Base-by-base conservation (phyloP, 2,888 invertebrate species). In the Ramazzottius varieornatus region DNA sequence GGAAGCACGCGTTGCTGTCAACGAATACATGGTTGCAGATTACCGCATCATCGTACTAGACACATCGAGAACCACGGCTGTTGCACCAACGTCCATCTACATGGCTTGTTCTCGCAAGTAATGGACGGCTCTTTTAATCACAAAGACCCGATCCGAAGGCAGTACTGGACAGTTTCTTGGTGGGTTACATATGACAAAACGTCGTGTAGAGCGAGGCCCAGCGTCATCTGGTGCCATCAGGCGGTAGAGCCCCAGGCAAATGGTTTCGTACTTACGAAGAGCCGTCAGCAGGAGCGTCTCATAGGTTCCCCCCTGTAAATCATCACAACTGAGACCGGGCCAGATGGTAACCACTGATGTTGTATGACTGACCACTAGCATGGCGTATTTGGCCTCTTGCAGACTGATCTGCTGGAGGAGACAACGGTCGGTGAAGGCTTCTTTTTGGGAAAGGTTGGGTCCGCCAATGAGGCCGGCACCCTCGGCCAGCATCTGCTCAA, bases 401-500 rank as follows among this genome's bases (percentile, higher is more conserved):
- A 54, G 8, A 24, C 29, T 29, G 54, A 54, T 54, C 24, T 32
- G 33, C 33, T 40, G 2, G 13, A 32, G 20, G 33, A 32, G 24
- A 63, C 67, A 68, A 66, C 24, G 46, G 54, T 63, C 32, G 24
- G 65, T 29, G 32, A 29, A 33, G 34, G 63, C 33, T 33, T 32
- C 16, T 32, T 24, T 33, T 32, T 40, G 8, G 13, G 63, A 16
- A 16, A 33, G 46, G 64, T 66, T 65, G 16, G 34, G 20, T 8
- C 70, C 67, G 4, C 65, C 65, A 1, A 67, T 65, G 29, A 70
- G 33, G 2, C 70, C 70, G 32, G 67, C 65, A 1, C 70, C 70
- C 64, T 70, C 70, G 1, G 70, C 69, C 33, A 70, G 63, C 32
- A 70, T 68, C 63, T 68, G 70, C 65, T 70, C 70, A 63, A 70